These are phyloP conservation scores for Sebastes schlegelii DNA, from an alignment of 2,113 vertebrate species.

Conservation along the genomic window DNA sequence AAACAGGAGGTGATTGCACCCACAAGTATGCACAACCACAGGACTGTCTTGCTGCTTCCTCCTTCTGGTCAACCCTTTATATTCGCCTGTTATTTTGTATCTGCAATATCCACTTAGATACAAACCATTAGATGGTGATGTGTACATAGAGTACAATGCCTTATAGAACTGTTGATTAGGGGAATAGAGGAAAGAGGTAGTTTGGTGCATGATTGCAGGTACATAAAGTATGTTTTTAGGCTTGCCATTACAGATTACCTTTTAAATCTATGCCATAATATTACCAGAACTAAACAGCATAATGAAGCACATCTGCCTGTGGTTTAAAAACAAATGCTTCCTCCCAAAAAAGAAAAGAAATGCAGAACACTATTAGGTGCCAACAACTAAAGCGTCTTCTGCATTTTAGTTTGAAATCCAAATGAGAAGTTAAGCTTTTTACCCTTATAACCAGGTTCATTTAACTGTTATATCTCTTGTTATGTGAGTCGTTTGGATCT, in stretches of 20 bases:
- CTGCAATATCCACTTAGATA: background rate
- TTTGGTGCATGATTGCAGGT: background rate
- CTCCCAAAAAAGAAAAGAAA: no score
- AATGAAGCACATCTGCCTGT: background rate
- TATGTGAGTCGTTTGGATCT: background rate
- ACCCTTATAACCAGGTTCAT: background rate
- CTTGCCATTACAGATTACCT: background rate
- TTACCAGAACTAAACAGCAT: background rate
- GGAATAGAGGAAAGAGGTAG: background rate
- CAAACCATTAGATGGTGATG: background rate
- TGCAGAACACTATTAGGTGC: no score
- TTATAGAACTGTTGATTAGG: background rate
- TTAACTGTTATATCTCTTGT: background rate
- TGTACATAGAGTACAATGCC: background rate
- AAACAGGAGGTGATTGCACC: conserved; percentile 48
- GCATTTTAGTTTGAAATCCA: background rate
- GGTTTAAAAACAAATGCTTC: no score
- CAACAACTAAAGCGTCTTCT: background rate
- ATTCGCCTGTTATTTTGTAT: background rate
- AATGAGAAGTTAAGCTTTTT: background rate
- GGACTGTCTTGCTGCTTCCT: conserved; percentile 52
- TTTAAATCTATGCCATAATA: background rate
- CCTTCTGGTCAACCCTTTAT: background rate
- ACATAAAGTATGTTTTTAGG: background rate
- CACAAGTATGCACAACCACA: conserved; percentile 33